Evolutionary conservation across 2,113 vertebrate species (phyloP), one percentile per base, ranked within the genome.

Genomic region (Lasiurus cinereus): DNA sequence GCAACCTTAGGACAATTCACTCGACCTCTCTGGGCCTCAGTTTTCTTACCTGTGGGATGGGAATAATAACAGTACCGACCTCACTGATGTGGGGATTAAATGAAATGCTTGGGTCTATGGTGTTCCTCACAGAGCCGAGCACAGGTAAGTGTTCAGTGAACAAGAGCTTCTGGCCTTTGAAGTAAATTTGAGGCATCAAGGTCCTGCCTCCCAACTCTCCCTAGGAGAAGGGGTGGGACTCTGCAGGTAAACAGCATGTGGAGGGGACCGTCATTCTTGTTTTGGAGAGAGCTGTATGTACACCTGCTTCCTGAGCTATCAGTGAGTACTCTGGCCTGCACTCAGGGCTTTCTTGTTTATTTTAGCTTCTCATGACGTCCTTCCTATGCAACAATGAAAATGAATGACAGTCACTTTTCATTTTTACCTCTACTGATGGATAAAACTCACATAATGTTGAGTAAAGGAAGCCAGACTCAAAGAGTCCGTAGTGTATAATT

Each of bases 281-380:
- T 85, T 82, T 15, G 72, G 64, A 59, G 39, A 64, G 73, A 89
- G 50, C 79, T 36, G 16, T 43, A 10, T 52, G 46, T 76, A 29
- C 59, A 80, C 43, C 52, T 80, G 39, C 43, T 78, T 73, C 39
- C 50, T 83, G 0, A 1, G 66, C 39, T 72, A 0, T 80, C 48
- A 21, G 54, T 48, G n/a, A 69, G 27, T 3, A 21, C 21, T 18
- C 22, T 31, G 6, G 11, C 46, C 52, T 56, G 43, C 43, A 43
- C 10, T 62, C 27, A 54, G 33, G 56, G 29, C 50, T 11, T 1
- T 52, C 48, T 66, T 16, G 12, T 14, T 54, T 73, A 48, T 13
- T 88, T 91, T 64, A 69, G 33, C n/a, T 69, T 39, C 36, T 91
- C 29, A 18, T 52, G 69, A 91, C 91, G 33, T 89, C 66, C 56